These are phyloP conservation scores for Achlya flavicornis DNA, from an alignment of 2,888 invertebrate species.

Conservation along the genomic window DNA sequence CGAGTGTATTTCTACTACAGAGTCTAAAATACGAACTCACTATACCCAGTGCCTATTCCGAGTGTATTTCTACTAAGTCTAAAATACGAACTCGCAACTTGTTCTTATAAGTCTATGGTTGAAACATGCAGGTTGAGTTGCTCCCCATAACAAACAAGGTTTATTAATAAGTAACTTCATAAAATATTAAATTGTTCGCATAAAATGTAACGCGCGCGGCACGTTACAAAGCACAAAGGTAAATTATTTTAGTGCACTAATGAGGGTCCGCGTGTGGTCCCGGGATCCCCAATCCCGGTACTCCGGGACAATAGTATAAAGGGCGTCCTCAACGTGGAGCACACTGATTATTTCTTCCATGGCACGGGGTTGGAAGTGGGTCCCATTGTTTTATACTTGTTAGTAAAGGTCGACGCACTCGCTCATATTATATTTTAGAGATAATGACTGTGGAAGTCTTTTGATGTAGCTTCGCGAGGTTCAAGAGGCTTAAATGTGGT, in stretches of 20 bases:
- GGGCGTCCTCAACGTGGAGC: constrained; percentile 50
- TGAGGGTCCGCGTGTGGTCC: constrained; percentile 54
- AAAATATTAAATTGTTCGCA: constrained; percentile 36
- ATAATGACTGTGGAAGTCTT: constrained; percentile 28
- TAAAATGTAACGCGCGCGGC: constrained; percentile 30
- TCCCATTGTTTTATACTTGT: constrained; percentile 58
- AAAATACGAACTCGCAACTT: too few relatives aligned
- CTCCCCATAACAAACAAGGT: constrained; percentile 25
- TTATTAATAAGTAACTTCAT: constrained; percentile 24
- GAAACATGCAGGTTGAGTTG: constrained; percentile 17
- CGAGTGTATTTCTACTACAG: too few relatives aligned
- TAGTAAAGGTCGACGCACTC: constrained; percentile 56
- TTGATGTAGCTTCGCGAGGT: constrained; percentile 4
- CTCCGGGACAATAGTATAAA: constrained; percentile 53
- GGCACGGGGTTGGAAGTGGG: constrained; percentile 44
- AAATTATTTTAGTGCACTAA: constrained; percentile 65
- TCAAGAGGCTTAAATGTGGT: constrained; percentile 1
- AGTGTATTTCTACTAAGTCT: too few relatives aligned
- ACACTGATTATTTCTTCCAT: constrained; percentile 67
- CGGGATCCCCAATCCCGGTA: constrained; percentile 24
- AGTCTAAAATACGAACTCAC: too few relatives aligned
- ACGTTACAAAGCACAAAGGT: constrained; percentile 43
- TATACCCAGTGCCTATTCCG: too few relatives aligned
- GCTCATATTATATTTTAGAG: constrained; percentile 20
- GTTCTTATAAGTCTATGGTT: too few relatives aligned